Evolutionary conservation across 2,888 invertebrate genomes (phyloP).

Genomic region (Tribolium freemani): DNA sequence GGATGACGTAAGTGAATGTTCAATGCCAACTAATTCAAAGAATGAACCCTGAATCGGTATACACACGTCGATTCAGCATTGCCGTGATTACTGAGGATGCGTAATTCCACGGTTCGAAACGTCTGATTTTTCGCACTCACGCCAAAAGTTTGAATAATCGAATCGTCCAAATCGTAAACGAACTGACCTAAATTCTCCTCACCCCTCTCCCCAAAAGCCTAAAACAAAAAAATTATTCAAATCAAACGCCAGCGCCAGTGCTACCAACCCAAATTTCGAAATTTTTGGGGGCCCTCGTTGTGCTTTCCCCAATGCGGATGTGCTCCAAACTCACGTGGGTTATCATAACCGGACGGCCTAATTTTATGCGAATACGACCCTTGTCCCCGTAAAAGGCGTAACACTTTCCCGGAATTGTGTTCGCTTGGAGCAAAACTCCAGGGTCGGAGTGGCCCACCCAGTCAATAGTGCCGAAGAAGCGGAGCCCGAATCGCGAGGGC

Average conservation of each 20-base stretch:
- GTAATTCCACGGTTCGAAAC: conserved; percentile 43
- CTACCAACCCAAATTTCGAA: conserved; percentile 65
- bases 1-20: conserved; percentile 30
- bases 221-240: conserved; percentile 1
- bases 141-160: conserved; percentile 70
- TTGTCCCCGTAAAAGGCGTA: conserved; percentile 72
- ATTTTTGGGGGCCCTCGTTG: conserved; percentile 71
- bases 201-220: conserved; percentile 48
- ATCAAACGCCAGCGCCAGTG: neutral
- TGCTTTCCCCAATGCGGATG: conserved; percentile 67
- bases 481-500: conserved; percentile 37
- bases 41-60: conserved; percentile 51
- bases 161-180: conserved; percentile 67
- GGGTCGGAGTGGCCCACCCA: conserved; percentile 53
- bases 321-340: conserved; percentile 73
- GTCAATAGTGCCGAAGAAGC: conserved; percentile 48
- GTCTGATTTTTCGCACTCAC: conserved; percentile 22
- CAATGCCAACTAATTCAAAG: conserved; percentile 28
- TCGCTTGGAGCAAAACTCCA: conserved; percentile 62
- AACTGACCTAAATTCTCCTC: conserved; percentile 67
- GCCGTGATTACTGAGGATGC: conserved; percentile 49
- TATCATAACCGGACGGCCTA: conserved; percentile 68
- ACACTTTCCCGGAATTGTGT: conserved; percentile 71
- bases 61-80: conserved; percentile 49
- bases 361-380: conserved; percentile 71